Percentiles rank a stretch among this genome's conserved stretches.
phyloP scores from a whole-genome alignment of 1,140 invertebrate genomes.

The Pogonognathellus flavescens region DNA sequence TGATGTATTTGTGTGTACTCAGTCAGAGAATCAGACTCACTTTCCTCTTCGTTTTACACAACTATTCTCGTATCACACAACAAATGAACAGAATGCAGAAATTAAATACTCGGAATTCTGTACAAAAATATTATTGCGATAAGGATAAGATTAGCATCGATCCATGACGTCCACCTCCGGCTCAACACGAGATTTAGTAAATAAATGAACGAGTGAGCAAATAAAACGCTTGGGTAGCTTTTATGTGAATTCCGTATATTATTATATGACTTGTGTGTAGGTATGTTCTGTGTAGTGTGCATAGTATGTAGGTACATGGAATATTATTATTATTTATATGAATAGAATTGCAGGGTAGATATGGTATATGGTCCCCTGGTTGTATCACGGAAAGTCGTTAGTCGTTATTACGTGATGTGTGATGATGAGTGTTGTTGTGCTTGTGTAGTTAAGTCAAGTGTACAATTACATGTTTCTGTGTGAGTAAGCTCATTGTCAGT shows the following conservation, averaged over 20 bases:
- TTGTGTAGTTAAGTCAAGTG: slow-evolving; percentile 50
- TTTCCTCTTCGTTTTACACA: slow-evolving; percentile 40
- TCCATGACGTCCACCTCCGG: slow-evolving; percentile 23
- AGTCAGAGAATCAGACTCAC: neutral
- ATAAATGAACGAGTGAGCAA: slow-evolving; percentile 39
- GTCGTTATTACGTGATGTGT: slow-evolving; percentile 25
- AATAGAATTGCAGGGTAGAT: neutral
- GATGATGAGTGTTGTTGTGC: slow-evolving; percentile 38
- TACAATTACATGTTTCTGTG: slow-evolving; percentile 51
- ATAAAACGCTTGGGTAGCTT: slow-evolving; percentile 29
- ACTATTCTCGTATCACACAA: neutral
- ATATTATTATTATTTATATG: too few relatives aligned
- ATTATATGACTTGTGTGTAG: too few relatives aligned
- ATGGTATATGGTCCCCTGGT: neutral
- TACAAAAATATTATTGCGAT: slow-evolving; percentile 11
- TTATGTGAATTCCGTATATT: neutral
- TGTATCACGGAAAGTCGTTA: neutral
- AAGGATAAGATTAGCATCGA: slow-evolving; percentile 1
- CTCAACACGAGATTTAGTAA: slow-evolving; percentile 44
- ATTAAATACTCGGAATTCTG: slow-evolving; percentile 7
- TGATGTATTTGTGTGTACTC: too few relatives aligned
- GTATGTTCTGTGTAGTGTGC: too few relatives aligned
- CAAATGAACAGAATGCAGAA: slow-evolving; percentile 4
- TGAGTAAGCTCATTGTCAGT: slow-evolving; percentile 13
- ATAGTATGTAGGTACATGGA: too few relatives aligned